These are phyloP conservation scores for Agelaius tricolor DNA, from an alignment of 2,113 vertebrate genomes.

Conservation along the genomic window DNA sequence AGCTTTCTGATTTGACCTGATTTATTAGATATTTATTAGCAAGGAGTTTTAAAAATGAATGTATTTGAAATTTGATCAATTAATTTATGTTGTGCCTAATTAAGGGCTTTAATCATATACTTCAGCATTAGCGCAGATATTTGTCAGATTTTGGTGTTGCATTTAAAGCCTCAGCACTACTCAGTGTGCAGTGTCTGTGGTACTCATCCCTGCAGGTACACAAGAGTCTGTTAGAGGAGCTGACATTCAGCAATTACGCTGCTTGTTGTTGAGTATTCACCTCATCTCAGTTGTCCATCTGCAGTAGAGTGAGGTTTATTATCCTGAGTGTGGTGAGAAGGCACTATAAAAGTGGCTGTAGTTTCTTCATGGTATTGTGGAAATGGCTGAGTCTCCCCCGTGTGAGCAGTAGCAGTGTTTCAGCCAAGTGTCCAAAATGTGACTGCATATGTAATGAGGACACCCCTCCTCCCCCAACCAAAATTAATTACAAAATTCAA, in stretches of 20 bases:
- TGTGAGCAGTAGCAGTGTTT: neutral
- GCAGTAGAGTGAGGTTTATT: neutral
- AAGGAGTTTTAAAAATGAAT: neutral
- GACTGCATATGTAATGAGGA: neutral
- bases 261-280: neutral
- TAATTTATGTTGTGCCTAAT: neutral
- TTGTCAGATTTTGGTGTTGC: neutral
- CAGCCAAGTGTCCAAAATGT: neutral
- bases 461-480: too few relatives aligned
- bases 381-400: neutral
- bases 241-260: neutral
- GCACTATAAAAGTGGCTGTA: neutral
- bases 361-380: neutral
- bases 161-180: neutral
- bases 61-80: neutral
- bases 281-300: neutral
- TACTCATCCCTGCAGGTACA: fast-evolving
- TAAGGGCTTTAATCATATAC: neutral
- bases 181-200: fast-evolving
- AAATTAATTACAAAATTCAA: neutral
- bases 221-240: neutral
- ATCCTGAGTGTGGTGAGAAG: neutral
- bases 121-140: neutral
- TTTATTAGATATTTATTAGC: neutral
- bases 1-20: neutral